Evolutionary conservation across 2,888 invertebrate species (phyloP), one percentile per base, ranked within the genome.

Genomic region (Hipparchia semele): DNA sequence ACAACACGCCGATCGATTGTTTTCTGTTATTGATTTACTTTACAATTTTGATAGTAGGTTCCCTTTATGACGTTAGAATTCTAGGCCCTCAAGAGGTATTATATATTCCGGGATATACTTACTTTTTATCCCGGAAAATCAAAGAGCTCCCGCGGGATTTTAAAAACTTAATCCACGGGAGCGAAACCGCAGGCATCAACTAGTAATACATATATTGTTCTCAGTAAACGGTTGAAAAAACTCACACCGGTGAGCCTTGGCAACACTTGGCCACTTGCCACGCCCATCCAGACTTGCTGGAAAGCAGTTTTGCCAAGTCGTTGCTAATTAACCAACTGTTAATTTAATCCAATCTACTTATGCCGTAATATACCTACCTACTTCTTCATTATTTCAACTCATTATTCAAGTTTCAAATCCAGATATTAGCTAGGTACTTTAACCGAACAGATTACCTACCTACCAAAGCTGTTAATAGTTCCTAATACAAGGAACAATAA

Each of bases 211-310:
- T 49, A 54, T 67, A 54, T 80, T 82, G 85, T 83, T 87, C 84
- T 81, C 84, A 83, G 84, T 82, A 83, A 83, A 87, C 84, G 86
- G 86, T 86, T 51, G 88, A 90, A 72, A 90, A 92, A 90, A 89
- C 23, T 87, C 84, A 90, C 90, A 86, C 84, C 81, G 79, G 84
- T 82, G 84, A 84, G 86, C 89, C 90, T 90, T 91, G 88, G 81
- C 73, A 88, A 84, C 84, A 87, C 84, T 90, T 90, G 89, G 89
- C 86, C 84, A 84, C 80, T 86, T 89, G 91, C 92, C 92, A 91
- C 90, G 89, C 91, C 92, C 90, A 86, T 85, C 77, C 80, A 85
- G 80, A 84, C 82, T 78, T 79, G 80, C 84, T 87, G 84, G 81
- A 86, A 81, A 83, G 79, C 80, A 83, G 80, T 82, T 82, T 76